These are phyloP conservation scores for Gallinago solitaria DNA, from an alignment of 2,797 vertebrate genomes.

Conservation along the genomic window DNA sequence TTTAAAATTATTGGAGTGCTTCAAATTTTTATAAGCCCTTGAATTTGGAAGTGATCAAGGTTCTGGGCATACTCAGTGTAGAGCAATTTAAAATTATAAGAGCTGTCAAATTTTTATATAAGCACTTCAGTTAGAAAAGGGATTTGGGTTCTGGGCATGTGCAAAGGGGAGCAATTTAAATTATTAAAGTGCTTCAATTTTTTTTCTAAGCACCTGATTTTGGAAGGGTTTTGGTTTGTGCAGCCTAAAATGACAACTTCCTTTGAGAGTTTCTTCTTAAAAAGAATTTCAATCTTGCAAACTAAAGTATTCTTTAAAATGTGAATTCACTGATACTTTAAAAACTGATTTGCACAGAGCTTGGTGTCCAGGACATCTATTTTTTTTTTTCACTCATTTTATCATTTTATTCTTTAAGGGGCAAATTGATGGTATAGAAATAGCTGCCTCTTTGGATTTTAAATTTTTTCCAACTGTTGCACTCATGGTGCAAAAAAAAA, in stretches of 20 bases:
- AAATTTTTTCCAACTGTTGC: conserved; percentile 55
- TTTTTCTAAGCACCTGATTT: conserved; percentile 81
- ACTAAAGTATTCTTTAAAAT: conserved; percentile 66
- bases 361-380: conserved; percentile 11
- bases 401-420: conserved; percentile 64
- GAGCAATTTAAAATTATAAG: conserved; percentile 88
- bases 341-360: conserved; percentile 73
- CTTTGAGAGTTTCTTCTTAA: conserved; percentile 71
- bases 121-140: conserved; percentile 84
- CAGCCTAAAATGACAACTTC: conserved; percentile 78
- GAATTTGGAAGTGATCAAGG: conserved; percentile 88
- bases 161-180: conserved; percentile 81
- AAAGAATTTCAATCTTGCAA: conserved; percentile 62
- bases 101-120: conserved; percentile 89
- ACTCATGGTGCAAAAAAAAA: conserved; percentile 3
- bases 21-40: conserved; percentile 89
- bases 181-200: conserved; percentile 80
- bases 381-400: conserved; percentile 60
- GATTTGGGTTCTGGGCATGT: conserved; percentile 83
- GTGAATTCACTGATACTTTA: conserved; percentile 63
- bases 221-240: conserved; percentile 76
- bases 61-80: conserved; percentile 85
- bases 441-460: conserved; percentile 50
- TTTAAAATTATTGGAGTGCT: conserved; percentile 89
- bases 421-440: conserved; percentile 59